phyloP scores from a whole-genome alignment of 2,888 invertebrate species.

The Apamea monoglypha region DNA sequence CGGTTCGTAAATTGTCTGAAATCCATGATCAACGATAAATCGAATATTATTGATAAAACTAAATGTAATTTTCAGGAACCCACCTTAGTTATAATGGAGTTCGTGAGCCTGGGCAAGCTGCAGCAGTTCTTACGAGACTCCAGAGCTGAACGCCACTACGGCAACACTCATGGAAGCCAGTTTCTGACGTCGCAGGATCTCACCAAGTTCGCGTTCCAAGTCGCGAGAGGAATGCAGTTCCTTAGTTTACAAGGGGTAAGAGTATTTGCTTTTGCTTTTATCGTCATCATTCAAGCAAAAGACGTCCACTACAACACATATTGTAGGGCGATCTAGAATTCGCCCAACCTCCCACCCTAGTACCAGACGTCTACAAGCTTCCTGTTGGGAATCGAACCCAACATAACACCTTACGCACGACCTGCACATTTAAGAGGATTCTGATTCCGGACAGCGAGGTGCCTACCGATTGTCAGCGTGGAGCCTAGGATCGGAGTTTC shows the following conservation, averaged over 20 bases:
- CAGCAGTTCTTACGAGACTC: slow-evolving; percentile 96
- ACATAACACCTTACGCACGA: too few species aligned
- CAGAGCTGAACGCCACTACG: slow-evolving; percentile 95
- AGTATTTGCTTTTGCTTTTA: background rate
- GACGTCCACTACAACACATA: background rate
- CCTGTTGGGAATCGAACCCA: too few species aligned
- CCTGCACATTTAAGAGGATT: too few species aligned
- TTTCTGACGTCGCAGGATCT: slow-evolving; percentile 96
- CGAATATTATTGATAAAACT: background rate
- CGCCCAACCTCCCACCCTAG: too few species aligned
- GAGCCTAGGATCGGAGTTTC: too few species aligned
- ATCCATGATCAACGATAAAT: background rate
- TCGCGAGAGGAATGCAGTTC: slow-evolving; percentile 97
- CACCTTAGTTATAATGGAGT: slow-evolving; percentile 97
- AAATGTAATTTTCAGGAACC: slow-evolving; percentile 91
- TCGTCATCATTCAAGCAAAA: too few species aligned
- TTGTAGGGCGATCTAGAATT: too few species aligned
- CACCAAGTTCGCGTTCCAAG: slow-evolving; percentile 97
- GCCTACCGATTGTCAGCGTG: too few species aligned
- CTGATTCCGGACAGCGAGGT: too few species aligned
- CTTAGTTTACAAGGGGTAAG: slow-evolving; percentile 95
- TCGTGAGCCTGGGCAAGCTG: slow-evolving; percentile 96
- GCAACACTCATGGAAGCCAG: slow-evolving; percentile 94
- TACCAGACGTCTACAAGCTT: too few species aligned
- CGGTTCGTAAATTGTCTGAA: background rate